Base-by-base conservation (phyloP, 2,797 vertebrate genomes). In the Xenopus petersii region DNA sequence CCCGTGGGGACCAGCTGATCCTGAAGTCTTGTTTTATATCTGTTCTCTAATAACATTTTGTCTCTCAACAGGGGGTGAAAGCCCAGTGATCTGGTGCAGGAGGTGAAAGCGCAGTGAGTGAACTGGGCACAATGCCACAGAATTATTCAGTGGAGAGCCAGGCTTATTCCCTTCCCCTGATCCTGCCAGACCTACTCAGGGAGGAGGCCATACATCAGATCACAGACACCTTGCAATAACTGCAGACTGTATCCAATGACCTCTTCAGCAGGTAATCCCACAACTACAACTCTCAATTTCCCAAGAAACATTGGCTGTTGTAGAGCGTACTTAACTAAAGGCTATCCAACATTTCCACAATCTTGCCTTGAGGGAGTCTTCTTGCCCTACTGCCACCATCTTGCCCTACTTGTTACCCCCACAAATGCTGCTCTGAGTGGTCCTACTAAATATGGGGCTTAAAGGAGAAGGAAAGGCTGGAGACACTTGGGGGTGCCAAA, bases 161-260 rank as follows among this genome's bases (percentile, higher is more conserved):
- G 88, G 90, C 92, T 0, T 97, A 95, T 74, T 90, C 93, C 0
- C 93, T 95, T 67, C 94, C 96, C 5, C 89, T 98, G 79, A 95
- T 96, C 83, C 95, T 97, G 85, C 90, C 94, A 0, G 94, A 97
- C 78, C 88, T 98, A 48, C 90, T 94, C 71, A 85, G 93, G 70
- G 94, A 97, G 81, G 94, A 96, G 87, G 93, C 95, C 24, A 89
- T 96, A 74, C 90, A 94, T 77, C 94, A 96, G 84, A 92, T 96
- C 80, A 91, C 80, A 91, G 92, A 94, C 75, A 91, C 92, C 3
- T 88, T 96, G 64, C 87, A 94, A 73, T 93, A 94, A 21, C 82
- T 98, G 74, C 94, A 96, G 51, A 92, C 87, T 59, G 94, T 98
- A 66, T 96, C 95, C 0, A 87, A 86, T 0, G 96, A 98, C 86